These are phyloP conservation scores for Drosophila bocqueti DNA, from an alignment of 1,140 invertebrate species.

Conservation along the genomic window DNA sequence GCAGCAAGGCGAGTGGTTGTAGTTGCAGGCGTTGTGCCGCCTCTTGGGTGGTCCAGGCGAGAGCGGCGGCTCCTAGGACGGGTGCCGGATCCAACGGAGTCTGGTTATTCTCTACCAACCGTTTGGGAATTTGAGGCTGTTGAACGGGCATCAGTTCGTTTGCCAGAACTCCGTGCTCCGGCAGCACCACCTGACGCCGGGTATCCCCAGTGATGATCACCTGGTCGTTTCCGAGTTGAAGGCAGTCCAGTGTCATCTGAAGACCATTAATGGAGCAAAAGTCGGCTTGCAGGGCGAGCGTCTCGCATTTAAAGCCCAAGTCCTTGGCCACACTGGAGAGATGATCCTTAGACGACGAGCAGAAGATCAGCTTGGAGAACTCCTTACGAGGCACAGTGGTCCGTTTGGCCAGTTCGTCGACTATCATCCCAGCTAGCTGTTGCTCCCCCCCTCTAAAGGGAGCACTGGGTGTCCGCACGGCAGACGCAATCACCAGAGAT, in stretches of 20 bases:
- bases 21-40: slow-evolving; percentile 91
- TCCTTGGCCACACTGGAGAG: slow-evolving; percentile 31
- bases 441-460: slow-evolving; percentile 28
- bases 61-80: slow-evolving; percentile 92
- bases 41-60: slow-evolving; percentile 92
- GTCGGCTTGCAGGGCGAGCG: slow-evolving; percentile 26
- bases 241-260: slow-evolving; percentile 48
- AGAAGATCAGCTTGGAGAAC: slow-evolving; percentile 56
- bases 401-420: slow-evolving; percentile 71
- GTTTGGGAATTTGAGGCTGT: not conserved
- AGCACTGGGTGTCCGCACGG: slow-evolving; percentile 61
- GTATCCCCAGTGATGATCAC: slow-evolving; percentile 61
- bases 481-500: slow-evolving; percentile 61
- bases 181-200: slow-evolving; percentile 25
- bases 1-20: slow-evolving; percentile 95
- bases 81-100: slow-evolving; percentile 88
- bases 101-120: not conserved
- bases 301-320: slow-evolving; percentile 54
- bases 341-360: slow-evolving; percentile 20
- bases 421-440: slow-evolving; percentile 43
- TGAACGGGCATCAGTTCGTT: slow-evolving; percentile 42
- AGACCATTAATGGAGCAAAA: slow-evolving; percentile 49
- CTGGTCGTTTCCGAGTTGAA: slow-evolving; percentile 21
- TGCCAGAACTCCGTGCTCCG: slow-evolving; percentile 18
- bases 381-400: slow-evolving; percentile 54